These are phyloP conservation scores for Volucella inflata DNA, from an alignment of 2,888 invertebrate genomes.

Conservation along the genomic window DNA sequence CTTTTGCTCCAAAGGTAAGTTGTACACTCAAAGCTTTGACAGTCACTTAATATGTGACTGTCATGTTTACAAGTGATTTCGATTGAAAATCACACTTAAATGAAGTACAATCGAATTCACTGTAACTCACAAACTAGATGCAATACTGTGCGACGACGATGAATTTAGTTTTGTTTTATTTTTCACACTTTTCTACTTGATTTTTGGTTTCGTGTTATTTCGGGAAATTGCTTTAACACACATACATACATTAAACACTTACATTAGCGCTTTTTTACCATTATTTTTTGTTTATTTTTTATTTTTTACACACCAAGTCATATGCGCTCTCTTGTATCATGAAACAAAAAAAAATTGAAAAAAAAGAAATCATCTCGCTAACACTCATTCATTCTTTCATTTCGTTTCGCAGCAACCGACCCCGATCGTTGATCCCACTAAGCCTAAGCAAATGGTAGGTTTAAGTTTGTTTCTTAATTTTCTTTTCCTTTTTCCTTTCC, in stretches of 20 bases:
- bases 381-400: conserved; percentile 81
- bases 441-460: conserved; percentile 88
- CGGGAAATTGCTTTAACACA: conserved; percentile 54
- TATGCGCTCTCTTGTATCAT: conserved; percentile 58
- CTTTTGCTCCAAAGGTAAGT: conserved; percentile 94
- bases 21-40: neutral
- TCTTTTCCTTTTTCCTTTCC: conserved; percentile 41
- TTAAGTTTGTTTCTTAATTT: conserved; percentile 77
- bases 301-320: conserved; percentile 58
- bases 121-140: neutral
- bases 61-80: conserved; percentile 2
- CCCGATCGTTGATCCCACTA: conserved; percentile 87
- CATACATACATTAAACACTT: conserved; percentile 22
- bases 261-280: conserved; percentile 37
- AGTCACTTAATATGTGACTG: neutral
- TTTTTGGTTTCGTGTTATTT: conserved; percentile 33
- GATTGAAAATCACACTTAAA: neutral
- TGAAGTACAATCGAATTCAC: conserved; percentile 19
- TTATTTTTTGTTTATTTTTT: conserved; percentile 17
- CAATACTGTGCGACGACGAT: conserved; percentile 44
- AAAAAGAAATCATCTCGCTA: conserved; percentile 80
- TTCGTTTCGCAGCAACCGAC: conserved; percentile 86
- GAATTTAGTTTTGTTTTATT: conserved; percentile 13
- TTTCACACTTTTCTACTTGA: conserved; percentile 3
- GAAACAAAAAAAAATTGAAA: conserved; percentile 51